phyloP scores from a whole-genome alignment of 2,797 vertebrate genomes.

The Notamacropus eugenii region DNA sequence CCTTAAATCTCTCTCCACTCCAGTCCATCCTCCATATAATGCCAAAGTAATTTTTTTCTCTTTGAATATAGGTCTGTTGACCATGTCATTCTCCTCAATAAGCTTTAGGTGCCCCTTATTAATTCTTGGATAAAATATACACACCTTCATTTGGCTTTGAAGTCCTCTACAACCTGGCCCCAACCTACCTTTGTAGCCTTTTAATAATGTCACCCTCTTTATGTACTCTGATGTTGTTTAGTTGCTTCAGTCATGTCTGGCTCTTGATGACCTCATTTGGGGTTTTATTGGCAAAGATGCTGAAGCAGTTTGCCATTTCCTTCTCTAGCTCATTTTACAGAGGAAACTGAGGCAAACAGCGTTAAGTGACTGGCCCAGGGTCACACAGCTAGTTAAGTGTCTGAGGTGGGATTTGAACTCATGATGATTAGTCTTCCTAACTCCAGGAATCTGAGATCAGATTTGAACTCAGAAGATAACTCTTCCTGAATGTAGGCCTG shows the following conservation, averaged over 20 bases:
- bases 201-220: background rate
- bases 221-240: background rate
- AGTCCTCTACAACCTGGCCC: background rate
- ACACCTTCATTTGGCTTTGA: background rate
- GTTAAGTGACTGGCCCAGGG: background rate
- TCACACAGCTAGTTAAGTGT: background rate
- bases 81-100: background rate
- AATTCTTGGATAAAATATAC: background rate
- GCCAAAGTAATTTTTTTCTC: background rate
- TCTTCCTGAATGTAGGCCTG: too few species aligned
- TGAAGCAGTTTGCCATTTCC: background rate
- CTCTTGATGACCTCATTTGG: background rate
- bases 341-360: background rate
- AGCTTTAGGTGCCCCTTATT: background rate
- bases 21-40: background rate
- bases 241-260: background rate
- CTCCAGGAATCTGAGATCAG: too few species aligned
- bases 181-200: background rate
- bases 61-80: background rate
- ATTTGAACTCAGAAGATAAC: too few species aligned
- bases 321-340: background rate
- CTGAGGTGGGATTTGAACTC: background rate
- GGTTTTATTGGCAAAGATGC: background rate
- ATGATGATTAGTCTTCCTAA: too few species aligned
- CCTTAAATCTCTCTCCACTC: background rate